Conservation (phyloP, 2,888 invertebrate genomes). For the Cantharis nigra region DNA sequence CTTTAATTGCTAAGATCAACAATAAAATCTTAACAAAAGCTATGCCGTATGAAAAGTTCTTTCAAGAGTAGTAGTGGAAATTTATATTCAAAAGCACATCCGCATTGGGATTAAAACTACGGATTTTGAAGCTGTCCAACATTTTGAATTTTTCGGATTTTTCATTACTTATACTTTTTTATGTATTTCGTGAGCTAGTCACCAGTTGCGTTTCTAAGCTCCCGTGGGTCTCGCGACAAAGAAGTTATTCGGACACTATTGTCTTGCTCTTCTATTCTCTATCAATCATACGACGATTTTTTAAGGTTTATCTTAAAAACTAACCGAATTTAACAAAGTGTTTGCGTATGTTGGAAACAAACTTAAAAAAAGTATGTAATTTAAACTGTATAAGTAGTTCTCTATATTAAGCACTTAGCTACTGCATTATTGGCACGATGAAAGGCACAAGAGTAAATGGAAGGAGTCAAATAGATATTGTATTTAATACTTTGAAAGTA, state of each 20-base stretch:
- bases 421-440: no score
- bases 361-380: no score
- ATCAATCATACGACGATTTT: background rate
- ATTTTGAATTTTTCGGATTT: background rate
- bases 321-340: no score
- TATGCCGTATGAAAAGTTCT: background rate
- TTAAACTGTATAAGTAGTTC: no score
- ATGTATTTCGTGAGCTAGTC: background rate
- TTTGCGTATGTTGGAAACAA: no score
- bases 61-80: background rate
- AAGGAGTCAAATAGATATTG: no score
- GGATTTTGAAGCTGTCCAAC: background rate
- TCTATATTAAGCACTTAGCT: no score
- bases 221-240: background rate
- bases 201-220: background rate
- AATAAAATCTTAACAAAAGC: background rate
- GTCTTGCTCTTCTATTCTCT: background rate
- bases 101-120: background rate
- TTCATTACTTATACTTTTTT: background rate
- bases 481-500: no score
- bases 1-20: background rate
- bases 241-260: background rate
- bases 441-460: no score
- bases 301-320: no score
- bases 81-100: background rate